Conservation (phyloP, 2,797 vertebrate species). For the Mallotus villosus region DNA sequence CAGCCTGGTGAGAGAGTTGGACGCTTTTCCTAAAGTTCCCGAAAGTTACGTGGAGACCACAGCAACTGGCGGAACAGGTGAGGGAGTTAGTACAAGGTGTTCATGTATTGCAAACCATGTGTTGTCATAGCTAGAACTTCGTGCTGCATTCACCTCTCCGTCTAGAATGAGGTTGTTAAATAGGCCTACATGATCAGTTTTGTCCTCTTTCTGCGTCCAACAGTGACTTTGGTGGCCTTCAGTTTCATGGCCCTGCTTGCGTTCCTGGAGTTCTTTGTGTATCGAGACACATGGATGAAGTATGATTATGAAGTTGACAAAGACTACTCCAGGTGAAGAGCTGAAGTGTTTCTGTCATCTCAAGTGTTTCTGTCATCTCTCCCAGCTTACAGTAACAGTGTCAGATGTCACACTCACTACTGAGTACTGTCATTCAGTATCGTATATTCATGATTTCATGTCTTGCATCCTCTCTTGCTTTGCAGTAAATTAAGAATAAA, state of each 20-base stretch:
- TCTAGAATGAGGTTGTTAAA: slow-evolving; percentile 9
- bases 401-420: no score
- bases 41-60: slow-evolving; percentile 94
- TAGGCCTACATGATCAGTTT: background rate
- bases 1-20: slow-evolving; percentile 91
- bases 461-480: slow-evolving; percentile 29
- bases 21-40: slow-evolving; percentile 96
- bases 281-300: slow-evolving; percentile 95
- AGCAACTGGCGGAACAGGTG: slow-evolving; percentile 92
- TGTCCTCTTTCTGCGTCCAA: background rate
- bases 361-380: no score
- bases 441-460: background rate
- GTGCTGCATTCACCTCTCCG: no score
- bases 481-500: slow-evolving; percentile 95
- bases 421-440: no score
- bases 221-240: slow-evolving; percentile 93
- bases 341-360: no score
- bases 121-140: no score
- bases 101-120: no score
- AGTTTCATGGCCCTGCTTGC: slow-evolving; percentile 88
- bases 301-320: slow-evolving; percentile 97
- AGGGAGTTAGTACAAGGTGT: background rate
- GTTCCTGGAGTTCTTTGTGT: slow-evolving; percentile 92
- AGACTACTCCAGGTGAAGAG: slow-evolving; percentile 87
- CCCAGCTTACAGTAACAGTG: no score